These are phyloP conservation scores for Syngnathus floridae DNA, from an alignment of 2,113 vertebrate genomes.

Conservation along the genomic window DNA sequence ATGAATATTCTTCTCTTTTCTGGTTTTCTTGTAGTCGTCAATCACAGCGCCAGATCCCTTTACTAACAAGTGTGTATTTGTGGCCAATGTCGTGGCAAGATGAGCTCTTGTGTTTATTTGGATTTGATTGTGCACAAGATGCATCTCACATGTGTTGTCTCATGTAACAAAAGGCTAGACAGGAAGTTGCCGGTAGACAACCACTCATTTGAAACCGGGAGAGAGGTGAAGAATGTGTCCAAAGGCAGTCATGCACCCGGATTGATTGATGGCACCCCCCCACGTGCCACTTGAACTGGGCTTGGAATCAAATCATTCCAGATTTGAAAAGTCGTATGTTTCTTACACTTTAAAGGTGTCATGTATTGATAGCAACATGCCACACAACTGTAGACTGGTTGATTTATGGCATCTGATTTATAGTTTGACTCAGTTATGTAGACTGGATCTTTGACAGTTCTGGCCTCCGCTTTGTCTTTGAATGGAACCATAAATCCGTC, in stretches of 20 bases:
- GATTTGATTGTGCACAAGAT: not conserved
- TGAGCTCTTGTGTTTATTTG: not conserved
- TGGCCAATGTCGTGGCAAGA: not conserved
- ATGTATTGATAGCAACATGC: not conserved
- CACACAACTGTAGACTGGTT: not conserved
- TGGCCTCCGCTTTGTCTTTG: not conserved
- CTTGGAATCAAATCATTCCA: not conserved
- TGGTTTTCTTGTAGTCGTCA: constrained; percentile 14
- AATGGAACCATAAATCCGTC: not conserved
- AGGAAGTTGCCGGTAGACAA: no score
- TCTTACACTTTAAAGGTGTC: not conserved
- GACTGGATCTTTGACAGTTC: not conserved
- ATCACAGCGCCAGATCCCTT: not conserved
- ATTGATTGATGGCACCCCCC: not conserved
- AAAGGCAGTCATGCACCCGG: not conserved
- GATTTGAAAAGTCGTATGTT: no score
- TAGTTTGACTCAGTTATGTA: not conserved
- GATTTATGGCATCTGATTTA: not conserved
- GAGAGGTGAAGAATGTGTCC: not conserved
- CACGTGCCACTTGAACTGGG: no score
- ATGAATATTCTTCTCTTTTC: constrained; percentile 11
- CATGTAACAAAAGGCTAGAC: not conserved
- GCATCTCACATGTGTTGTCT: not conserved
- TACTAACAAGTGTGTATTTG: constrained; percentile 23
- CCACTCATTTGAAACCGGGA: no score